These are phyloP conservation scores for Rhabdomys dilectus DNA, from an alignment of 2,113 vertebrate genomes.

Conservation along the genomic window DNA sequence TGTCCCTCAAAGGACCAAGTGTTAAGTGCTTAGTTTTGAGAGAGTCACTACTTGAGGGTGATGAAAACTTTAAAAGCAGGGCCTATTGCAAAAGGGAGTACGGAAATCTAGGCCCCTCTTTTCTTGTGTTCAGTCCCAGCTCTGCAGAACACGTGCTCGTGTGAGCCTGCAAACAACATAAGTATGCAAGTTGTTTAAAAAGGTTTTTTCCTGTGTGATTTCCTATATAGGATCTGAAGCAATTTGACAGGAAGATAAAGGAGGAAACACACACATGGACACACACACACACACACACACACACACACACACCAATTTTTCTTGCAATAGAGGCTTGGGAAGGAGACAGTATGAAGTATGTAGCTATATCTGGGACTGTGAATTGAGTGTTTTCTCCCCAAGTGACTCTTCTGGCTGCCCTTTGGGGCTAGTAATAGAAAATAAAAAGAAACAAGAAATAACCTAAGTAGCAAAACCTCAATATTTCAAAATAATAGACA, in stretches of 20 bases:
- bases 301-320: neutral
- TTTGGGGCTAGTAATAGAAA: neutral
- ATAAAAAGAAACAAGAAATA: constrained; percentile 56
- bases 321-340: neutral
- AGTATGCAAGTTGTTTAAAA: neutral
- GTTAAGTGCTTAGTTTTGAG: neutral
- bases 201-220: neutral
- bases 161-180: neutral
- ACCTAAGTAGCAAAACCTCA: constrained; percentile 14
- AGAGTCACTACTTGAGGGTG: neutral
- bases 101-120: neutral
- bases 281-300: neutral
- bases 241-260: constrained; percentile 14
- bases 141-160: neutral
- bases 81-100: neutral
- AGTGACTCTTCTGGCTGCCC: neutral
- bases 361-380: constrained; percentile 20
- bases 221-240: neutral
- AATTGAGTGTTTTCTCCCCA: neutral
- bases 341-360: constrained; percentile 17
- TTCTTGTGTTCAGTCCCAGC: neutral
- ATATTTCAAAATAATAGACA: constrained; percentile 68
- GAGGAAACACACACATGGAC: neutral
- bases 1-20: neutral
- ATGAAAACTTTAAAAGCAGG: neutral